Evolutionary conservation across 2,888 invertebrate genomes (phyloP), one percentile per base, ranked within the genome.

Genomic region (Caenorhabditis plicata): DNA sequence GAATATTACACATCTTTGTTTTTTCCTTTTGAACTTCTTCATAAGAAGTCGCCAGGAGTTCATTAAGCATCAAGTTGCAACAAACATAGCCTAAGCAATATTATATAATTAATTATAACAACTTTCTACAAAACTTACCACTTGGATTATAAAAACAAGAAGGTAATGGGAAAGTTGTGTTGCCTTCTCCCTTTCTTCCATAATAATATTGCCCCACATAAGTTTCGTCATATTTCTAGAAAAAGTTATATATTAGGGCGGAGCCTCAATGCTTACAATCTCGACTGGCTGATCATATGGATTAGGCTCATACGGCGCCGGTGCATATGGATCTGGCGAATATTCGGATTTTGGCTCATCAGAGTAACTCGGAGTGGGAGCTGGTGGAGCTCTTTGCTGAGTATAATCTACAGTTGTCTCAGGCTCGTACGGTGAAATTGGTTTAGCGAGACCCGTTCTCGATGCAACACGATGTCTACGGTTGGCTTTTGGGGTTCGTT

Each of bases 71-170:
- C 11, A 64, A 54, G 36, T 69, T 73, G 48, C 73, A 73, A 55
- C 73, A 73, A 4, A 71, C 71, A 36, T 73, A 73, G 11, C 73
- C 68, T 54, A 35, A 47, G 43, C 38, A 15, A n/a, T 8, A 35
- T 35, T 8, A 15, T n/a, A 27, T 22, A 11, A 23, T 8, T 5
- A 5, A 22, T 5, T 5, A 20, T 13, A 7, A 39, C 5, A n/a
- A n/a, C 7, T 17, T 8, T 5, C 9, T 39, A 23, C 25, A 8
- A 17, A 17, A 29, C 49, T 26, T 13, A 62, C 62, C 69, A 38
- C 60, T 62, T n/a, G 71, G 71, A 49, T 73, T 73, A 60, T 71
- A 64, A 63, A 73, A 73, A 55, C 73, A 73, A 19, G 69, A 70
- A 27, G 73, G 68, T 8, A 73, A 64, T 32, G 73, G 73, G 48